These are phyloP conservation scores for Cryptus viduatorius DNA, from an alignment of 2,888 invertebrate species.

Conservation along the genomic window DNA sequence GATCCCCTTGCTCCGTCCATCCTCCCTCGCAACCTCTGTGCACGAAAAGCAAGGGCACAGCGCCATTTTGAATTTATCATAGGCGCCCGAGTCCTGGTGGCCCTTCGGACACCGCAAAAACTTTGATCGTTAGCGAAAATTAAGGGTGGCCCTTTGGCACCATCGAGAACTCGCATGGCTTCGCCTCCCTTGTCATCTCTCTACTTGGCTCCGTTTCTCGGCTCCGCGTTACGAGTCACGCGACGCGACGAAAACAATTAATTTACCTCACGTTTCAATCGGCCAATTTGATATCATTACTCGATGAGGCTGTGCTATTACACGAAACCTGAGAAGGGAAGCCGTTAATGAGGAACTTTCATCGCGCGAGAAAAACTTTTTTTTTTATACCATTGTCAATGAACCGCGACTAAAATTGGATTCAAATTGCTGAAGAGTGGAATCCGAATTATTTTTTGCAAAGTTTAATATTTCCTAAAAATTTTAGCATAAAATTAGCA, in stretches of 20 bases:
- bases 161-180: conserved; percentile 49
- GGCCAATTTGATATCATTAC: conserved; percentile 31
- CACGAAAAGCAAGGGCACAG: conserved; percentile 68
- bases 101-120: conserved; percentile 84
- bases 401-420: no score
- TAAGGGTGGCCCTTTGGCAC: conserved; percentile 71
- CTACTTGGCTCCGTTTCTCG: background rate
- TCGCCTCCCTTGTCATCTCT: conserved; percentile 32
- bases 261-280: conserved; percentile 53
- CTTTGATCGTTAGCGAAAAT: conserved; percentile 84
- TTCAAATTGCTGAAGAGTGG: no score
- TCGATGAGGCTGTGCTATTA: background rate
- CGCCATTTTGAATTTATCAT: conserved; percentile 85
- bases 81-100: conserved; percentile 73
- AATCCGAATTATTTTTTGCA: no score
- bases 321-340: no score
- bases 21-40: conserved; percentile 27
- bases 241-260: conserved; percentile 42
- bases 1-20: conserved; percentile 50
- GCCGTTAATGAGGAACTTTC: no score
- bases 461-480: no score
- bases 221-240: conserved; percentile 4
- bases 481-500: no score
- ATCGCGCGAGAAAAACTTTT: no score
- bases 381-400: no score